Evolutionary conservation across 2,797 vertebrate genomes (phyloP).

Genomic region (Peromyscus attwateri): DNA sequence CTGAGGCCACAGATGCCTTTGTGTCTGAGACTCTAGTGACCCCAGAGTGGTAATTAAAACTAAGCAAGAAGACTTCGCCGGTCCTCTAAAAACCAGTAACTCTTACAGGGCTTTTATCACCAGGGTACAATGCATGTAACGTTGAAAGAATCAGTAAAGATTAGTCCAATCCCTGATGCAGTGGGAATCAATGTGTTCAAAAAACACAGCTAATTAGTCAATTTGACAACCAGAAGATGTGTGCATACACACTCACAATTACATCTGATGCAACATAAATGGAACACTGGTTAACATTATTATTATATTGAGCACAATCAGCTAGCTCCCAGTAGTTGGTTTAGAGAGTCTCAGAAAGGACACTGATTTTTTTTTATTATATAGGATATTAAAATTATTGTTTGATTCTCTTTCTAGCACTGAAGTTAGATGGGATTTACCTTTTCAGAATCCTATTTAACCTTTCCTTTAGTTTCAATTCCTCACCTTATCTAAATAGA

Average conservation of each 20-base stretch:
- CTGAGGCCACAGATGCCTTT: background rate
- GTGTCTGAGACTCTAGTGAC: background rate
- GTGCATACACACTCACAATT: too few species aligned
- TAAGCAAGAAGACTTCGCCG: background rate
- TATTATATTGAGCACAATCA: too few species aligned
- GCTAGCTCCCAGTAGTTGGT: background rate
- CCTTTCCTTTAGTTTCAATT: background rate
- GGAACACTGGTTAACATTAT: background rate
- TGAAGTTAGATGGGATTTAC: background rate
- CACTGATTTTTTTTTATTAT: background rate
- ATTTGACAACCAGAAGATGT: background rate
- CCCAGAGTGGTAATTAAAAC: background rate
- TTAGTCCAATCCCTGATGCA: background rate
- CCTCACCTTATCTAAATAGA: background rate
- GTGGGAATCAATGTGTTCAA: background rate
- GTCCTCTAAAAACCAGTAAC: background rate
- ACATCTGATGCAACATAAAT: background rate
- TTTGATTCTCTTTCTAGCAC: background rate
- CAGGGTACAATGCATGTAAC: background rate
- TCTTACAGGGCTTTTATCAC: background rate
- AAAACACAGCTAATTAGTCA: background rate
- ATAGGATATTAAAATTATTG: background rate
- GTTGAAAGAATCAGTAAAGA: background rate
- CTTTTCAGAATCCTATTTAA: background rate
- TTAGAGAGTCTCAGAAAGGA: background rate